Percentiles rank a stretch among this genome's conserved stretches.
These are phyloP conservation scores for Polymixis lichenea DNA, from an alignment of 2,888 invertebrate species.

Conservation along the genomic window DNA sequence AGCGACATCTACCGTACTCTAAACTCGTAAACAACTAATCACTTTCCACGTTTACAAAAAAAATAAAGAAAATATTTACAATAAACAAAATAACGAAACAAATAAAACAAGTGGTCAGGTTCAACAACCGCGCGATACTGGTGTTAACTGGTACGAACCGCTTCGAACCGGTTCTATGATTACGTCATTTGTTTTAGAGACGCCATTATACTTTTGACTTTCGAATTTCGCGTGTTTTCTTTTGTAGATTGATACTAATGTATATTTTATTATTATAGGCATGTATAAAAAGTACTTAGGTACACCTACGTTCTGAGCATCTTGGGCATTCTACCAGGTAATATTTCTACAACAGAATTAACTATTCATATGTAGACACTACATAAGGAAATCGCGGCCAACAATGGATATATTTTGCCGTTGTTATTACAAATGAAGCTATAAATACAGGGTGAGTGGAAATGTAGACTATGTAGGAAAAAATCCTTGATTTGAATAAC, in stretches of 20 bases:
- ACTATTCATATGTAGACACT: not conserved
- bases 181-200: slow-evolving; percentile 54
- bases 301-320: not conserved
- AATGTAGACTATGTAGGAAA: not conserved
- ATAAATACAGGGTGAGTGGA: not conserved
- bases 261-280: not conserved
- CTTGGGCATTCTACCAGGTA: not conserved
- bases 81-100: not conserved
- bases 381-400: slow-evolving; percentile 24
- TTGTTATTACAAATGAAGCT: not conserved
- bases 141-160: slow-evolving; percentile 63
- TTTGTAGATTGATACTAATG: not conserved
- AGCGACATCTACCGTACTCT: slow-evolving; percentile 6
- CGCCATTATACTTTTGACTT: slow-evolving; percentile 57
- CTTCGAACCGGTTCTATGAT: slow-evolving; percentile 66
- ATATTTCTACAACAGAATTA: not conserved
- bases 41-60: not conserved
- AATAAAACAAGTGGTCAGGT: slow-evolving; percentile 50
- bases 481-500: not conserved
- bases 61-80: slow-evolving; percentile 9
- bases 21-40: not conserved
- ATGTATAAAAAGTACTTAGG: not conserved
- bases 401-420: slow-evolving; percentile 23
- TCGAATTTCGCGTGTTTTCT: slow-evolving; percentile 42
- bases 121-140: slow-evolving; percentile 69